phyloP scores from a whole-genome alignment of 2,797 vertebrate genomes.

The Numenius phaeopus region DNA sequence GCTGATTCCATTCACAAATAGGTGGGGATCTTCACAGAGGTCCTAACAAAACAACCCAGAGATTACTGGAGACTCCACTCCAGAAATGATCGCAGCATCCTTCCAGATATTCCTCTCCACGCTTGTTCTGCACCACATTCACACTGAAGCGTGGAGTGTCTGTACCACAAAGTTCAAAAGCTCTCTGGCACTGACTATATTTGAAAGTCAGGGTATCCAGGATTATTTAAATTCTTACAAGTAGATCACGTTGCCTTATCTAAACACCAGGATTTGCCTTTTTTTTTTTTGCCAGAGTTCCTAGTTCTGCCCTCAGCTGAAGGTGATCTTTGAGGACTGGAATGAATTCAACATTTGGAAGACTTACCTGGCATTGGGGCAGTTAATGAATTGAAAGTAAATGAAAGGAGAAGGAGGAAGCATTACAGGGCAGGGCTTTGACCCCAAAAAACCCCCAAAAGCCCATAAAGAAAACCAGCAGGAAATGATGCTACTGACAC shows the following conservation, averaged over 20 bases:
- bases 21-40: slow-evolving; percentile 83
- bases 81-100: neutral
- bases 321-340: neutral
- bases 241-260: neutral
- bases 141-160: neutral
- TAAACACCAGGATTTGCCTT: neutral
- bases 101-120: neutral
- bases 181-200: neutral
- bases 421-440: neutral
- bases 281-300: neutral
- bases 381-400: neutral
- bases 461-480: neutral
- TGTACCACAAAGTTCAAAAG: neutral
- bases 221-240: neutral
- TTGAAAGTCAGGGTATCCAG: neutral
- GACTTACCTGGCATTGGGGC: neutral
- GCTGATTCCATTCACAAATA: slow-evolving; percentile 92
- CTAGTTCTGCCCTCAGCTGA: neutral
- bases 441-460: neutral
- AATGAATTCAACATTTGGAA: neutral
- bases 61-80: neutral
- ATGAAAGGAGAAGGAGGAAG: neutral
- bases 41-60: slow-evolving; percentile 79
- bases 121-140: neutral
- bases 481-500: neutral